A percentile compares a stretch with the other conserved stretches of the same genome.
Conservation (phyloP, 1,140 invertebrate genomes). For the Atopsyche davidsoni region DNA sequence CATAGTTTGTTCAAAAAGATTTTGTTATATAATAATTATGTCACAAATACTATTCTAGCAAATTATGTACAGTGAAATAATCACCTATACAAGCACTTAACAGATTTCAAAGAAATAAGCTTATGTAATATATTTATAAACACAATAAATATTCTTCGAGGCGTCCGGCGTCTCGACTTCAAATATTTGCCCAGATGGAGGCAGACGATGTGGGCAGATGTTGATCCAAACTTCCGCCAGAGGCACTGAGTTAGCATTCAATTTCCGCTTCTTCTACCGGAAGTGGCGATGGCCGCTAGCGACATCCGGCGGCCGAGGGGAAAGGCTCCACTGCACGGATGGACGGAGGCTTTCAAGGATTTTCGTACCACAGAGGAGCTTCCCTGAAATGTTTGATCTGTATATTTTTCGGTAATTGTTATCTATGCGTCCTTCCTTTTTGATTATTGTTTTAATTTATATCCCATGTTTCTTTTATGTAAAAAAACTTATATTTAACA, state of each 20-base stretch:
- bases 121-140: not conserved
- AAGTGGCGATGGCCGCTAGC: not conserved
- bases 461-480: too few relatives aligned
- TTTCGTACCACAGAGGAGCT: not conserved
- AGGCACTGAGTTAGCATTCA: conserved; percentile 18
- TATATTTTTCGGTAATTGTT: too few relatives aligned
- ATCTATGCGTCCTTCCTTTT: too few relatives aligned
- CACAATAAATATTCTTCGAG: not conserved
- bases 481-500: too few relatives aligned
- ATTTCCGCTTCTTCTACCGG: conserved; percentile 14
- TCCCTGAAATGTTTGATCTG: too few relatives aligned
- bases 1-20: too few relatives aligned
- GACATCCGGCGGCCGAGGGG: too few relatives aligned
- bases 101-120: not conserved
- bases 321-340: not conserved
- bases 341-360: not conserved
- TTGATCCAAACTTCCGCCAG: not conserved
- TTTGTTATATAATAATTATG: too few relatives aligned
- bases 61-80: too few relatives aligned
- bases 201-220: not conserved
- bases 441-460: too few relatives aligned
- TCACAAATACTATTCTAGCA: too few relatives aligned
- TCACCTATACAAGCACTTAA: not conserved
- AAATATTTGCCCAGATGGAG: conserved; percentile 2
- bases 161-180: not conserved